A percentile compares a stretch with the other conserved stretches of the same genome.
phyloP scores from a whole-genome alignment of 2,113 vertebrate genomes.

The Colaptes auratus region DNA sequence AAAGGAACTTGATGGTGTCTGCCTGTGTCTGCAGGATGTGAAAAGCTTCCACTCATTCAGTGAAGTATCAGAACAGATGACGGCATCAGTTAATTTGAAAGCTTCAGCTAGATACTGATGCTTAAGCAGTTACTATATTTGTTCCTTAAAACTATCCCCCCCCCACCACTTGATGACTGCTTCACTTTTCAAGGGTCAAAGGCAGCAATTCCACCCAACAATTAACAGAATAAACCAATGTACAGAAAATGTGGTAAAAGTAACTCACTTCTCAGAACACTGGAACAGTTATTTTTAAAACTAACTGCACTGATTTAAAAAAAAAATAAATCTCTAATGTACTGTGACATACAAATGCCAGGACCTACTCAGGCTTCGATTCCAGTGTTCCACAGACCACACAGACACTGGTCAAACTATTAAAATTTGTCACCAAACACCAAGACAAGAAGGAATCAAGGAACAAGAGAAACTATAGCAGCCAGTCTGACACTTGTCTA shows the following conservation, averaged over 20 bases:
- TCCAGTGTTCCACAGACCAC: not conserved
- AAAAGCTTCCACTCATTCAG: not conserved
- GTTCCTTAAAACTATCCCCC: not conserved
- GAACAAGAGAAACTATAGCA: not conserved
- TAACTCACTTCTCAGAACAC: not conserved
- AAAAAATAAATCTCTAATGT: not conserved
- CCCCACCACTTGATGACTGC: not conserved
- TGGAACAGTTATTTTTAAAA: not conserved
- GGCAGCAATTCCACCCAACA: not conserved
- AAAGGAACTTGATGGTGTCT: not conserved
- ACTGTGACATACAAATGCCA: not conserved
- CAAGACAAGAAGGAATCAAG: not conserved
- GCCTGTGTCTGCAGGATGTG: rapidly evolving
- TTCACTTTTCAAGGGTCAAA: not conserved
- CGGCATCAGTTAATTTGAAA: not conserved
- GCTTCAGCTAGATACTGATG: not conserved
- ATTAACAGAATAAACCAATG: not conserved
- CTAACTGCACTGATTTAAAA: not conserved
- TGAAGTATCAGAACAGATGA: not conserved
- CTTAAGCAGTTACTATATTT: not conserved
- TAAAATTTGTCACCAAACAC: not conserved
- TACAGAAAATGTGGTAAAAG: not conserved
- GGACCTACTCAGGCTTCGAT: not conserved
- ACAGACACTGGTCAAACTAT: not conserved
- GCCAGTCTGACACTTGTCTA: not conserved